Percentiles rank a stretch among this genome's conserved stretches.
Conservation (phyloP, 2,797 vertebrate genomes). For the Loriculus beryllinus region DNA sequence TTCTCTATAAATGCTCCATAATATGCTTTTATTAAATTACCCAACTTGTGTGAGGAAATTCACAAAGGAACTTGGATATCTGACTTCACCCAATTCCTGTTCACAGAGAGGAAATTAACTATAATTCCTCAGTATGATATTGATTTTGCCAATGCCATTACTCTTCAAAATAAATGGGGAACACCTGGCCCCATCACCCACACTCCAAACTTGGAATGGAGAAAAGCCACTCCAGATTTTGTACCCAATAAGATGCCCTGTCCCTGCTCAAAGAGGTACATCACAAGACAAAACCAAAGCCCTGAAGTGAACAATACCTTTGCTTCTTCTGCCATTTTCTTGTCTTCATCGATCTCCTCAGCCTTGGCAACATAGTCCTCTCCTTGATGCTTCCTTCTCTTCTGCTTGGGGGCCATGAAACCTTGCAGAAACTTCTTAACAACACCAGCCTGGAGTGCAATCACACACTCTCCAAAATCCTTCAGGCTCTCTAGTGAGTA, state of each 20-base stretch:
- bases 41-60: not conserved
- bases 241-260: rapidly evolving
- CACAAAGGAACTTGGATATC: not conserved
- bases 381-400: constrained; percentile 87
- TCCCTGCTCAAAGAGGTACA: not conserved
- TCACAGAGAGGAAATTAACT: not conserved
- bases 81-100: not conserved
- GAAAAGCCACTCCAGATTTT: not conserved
- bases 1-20: not conserved
- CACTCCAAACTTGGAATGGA: not conserved
- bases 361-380: constrained; percentile 85
- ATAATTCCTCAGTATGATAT: not conserved
- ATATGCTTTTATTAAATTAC: not conserved
- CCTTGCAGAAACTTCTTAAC: constrained; percentile 98
- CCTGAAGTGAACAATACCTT: constrained; percentile 76
- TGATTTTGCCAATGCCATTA: not conserved
- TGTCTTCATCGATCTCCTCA: constrained; percentile 95
- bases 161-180: not conserved
- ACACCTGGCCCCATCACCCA: not conserved
- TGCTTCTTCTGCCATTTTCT: constrained; percentile 93
- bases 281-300: not conserved
- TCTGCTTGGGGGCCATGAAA: constrained; percentile 98
- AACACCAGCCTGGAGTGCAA: constrained; percentile 92
- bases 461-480: constrained; percentile 92
- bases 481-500: constrained; percentile 85